Evolutionary conservation across 2,888 invertebrate genomes (phyloP), one percentile per base, ranked within the genome.

Genomic region (Aelia acuminata): DNA sequence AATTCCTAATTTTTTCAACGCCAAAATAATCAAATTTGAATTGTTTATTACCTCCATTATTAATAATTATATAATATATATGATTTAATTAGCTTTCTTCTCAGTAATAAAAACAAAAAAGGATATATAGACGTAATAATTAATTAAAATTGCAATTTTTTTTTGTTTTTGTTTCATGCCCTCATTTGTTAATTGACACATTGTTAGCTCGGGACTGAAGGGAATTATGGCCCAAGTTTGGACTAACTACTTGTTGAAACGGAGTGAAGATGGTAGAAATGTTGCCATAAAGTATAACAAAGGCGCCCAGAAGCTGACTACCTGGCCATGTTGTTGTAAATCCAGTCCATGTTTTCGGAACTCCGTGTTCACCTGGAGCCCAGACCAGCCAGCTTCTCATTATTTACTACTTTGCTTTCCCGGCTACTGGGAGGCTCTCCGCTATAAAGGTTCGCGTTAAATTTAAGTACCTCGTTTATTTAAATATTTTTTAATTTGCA

Each of bases 321-420:
- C 57, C 26, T 57, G 11, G 57, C 13, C 57, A 26, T 39, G 63
- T 63, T 63, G 75, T 63, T 63, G 75, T 75, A 75, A 75, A 75
- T 75, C 39, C 75, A 39, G 39, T 75, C 22, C 26, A 75, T 75
- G 35, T 39, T 75, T 35, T 39, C 39, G 75, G 39, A 75, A 39
- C 75, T 75, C n/a, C n/a, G n/a, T n/a, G n/a, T n/a, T n/a, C 75
- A 75, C 75, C 75, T 75, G 75, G 75, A n/a, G n/a, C n/a, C n/a
- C n/a, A n/a, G n/a, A n/a, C n/a, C n/a, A n/a, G 15, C 20, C 39
- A 35, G 35, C 39, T 5, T 20, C n/a, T n/a, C 75, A 75, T 75
- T 57, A 75, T 75, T 75, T 75, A 75, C 35, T 75, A 39, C 35
- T 75, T 75, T 39, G 57, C 75, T 39, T 20, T 18, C 22, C 39